Percentiles rank a stretch among this genome's conserved stretches.
phyloP scores from a whole-genome alignment of 2,888 invertebrate genomes.

The Leptura quadrifasciata region DNA sequence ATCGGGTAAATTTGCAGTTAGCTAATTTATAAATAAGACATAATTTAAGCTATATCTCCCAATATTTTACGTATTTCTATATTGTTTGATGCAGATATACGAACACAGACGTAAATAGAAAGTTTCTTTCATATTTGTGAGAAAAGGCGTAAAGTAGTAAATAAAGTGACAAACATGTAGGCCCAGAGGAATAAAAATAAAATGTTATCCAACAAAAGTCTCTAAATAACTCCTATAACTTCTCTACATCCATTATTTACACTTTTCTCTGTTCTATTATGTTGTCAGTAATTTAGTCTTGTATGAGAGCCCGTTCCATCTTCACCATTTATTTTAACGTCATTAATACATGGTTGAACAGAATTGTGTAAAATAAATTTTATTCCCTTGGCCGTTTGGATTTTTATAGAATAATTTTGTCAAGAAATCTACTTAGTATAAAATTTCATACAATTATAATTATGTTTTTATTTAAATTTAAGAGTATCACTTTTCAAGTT shows the following conservation, averaged over 20 bases:
- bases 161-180: neutral
- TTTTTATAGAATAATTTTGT: no score
- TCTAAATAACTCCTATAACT: neutral
- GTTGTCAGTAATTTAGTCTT: constrained; percentile 7
- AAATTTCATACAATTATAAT: no score
- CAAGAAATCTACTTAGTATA: no score
- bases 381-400: neutral
- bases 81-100: neutral
- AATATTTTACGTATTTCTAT: neutral
- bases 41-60: neutral
- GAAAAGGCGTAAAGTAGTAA: neutral
- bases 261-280: neutral
- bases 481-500: no score
- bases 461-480: no score
- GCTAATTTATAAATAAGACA: no score
- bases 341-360: neutral
- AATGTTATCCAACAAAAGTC: neutral
- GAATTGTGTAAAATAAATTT: neutral
- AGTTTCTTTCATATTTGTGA: neutral
- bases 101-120: constrained; percentile 1
- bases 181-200: neutral
- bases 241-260: constrained; percentile 1
- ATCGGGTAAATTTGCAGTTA: no score
- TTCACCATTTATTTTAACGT: neutral
- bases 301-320: neutral